Base-by-base conservation (phyloP, 1,140 invertebrate genomes). In the Leptestheria dahalacensis region DNA sequence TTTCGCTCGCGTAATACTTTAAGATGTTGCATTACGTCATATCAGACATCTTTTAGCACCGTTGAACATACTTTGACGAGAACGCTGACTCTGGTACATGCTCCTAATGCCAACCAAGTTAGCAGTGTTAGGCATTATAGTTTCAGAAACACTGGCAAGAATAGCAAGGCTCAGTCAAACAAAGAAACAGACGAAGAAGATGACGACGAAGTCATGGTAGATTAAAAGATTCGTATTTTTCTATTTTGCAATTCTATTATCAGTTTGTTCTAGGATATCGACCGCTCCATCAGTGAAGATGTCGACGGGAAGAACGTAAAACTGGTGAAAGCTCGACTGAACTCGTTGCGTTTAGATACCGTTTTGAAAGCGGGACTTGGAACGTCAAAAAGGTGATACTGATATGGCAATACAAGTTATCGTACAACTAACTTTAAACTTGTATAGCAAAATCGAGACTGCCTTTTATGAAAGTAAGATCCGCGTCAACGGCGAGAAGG, bases 291-390 rank as follows among this genome's bases (percentile, higher is more conserved):
- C 6, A 41, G 33, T 28, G 67, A 69, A 47, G 61, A 65, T 52
- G 33, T 69, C 23, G 58, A 61, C 28, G 72, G 48, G 15, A 60
- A 74, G 62, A 72, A 72, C 63, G 75, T 69, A 24, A 83, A 82
- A 72, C 66, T 81, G 15, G 64, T 82, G 1, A 77, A 75, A 66
- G 69, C 76, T 28, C 78, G 68, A 61, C 72, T 83, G 18, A 73
- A 74, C 59, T 82, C 82, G 2, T 64, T 82, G 60, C 73, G 84
- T 60, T 70, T 81, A 2, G 84, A 87, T 74, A 66, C 70, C 1
- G 63, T 86, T 49, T 64, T 83, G 1, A 86, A 85, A 72, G 73
- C 74, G 54, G 80, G 77, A 12, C 68, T 85, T n/a, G 75, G 76
- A 48, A 73, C 84, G 56, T 75, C 82, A 25, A 78, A 84, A 68